Evolutionary conservation across 2,888 invertebrate genomes (phyloP), one percentile per base, ranked within the genome.

Genomic region (Apodemia zela): DNA sequence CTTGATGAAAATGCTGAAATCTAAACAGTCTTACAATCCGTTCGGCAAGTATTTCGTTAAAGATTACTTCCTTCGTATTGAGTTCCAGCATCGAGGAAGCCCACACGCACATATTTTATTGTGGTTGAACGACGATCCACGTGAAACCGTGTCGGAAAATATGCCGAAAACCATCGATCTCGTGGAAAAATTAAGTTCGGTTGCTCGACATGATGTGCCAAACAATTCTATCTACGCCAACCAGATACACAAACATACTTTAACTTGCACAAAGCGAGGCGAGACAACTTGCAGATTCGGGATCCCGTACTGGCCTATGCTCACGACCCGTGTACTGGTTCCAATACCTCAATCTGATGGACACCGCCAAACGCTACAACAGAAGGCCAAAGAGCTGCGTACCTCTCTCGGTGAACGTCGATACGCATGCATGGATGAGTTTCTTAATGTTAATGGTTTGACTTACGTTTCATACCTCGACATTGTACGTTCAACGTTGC

Each of bases 161-260:
- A 33, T 33, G 29, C 29, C 29, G 7, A 33, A 3, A 33, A 33
- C 29, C 29, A 75, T 78, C 59, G 68, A 74, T 3, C 73, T 78
- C 67, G 69, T 79, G 61, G 75, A 78, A 11, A 71, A 75, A 33
- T 17, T 80, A 21, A 72, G 74, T 75, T 71, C 76, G 0, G 77
- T 78, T 6, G 68, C 75, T 38, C 21, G 33, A 67, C 63, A 73
- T 17, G 75, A 75, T 70, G 58, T 75, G 66, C 73, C 74, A 0
- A 72, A 71, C 69, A 33, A 73, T 35, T 29, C 71, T 33, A 70
- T 73, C 68, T 75, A 74, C 70, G 69, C 72, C 70, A 73, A 74
- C n/a, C 75, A 79, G 54, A 74, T 72, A 17, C 78, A 79, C 73
- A 73, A 74, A 57, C 74, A 75, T 59, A 73, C 73, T 63, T 72